Percentiles rank a stretch among this genome's conserved stretches.
Evolutionary conservation across 2,797 vertebrate genomes (phyloP).

Genomic region (Lophius americanus): DNA sequence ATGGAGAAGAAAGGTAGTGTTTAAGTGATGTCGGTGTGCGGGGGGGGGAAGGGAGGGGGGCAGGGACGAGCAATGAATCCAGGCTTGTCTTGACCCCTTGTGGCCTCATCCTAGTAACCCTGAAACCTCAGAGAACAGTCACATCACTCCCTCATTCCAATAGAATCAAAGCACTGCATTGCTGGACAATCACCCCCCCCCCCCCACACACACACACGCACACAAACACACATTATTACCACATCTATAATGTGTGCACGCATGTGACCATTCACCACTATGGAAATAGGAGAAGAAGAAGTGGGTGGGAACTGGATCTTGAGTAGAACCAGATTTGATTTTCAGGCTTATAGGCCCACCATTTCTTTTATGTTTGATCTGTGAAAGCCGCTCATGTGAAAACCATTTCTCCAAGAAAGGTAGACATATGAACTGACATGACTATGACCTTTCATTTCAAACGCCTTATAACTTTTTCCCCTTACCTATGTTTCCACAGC

Average conservation of each 20-base stretch:
- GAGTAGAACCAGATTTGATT: constrained; percentile 79
- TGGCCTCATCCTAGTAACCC: constrained; percentile 75
- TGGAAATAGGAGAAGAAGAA: constrained; percentile 73
- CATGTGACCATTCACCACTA: constrained; percentile 62
- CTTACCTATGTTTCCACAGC: constrained; percentile 57
- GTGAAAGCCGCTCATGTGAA: constrained; percentile 61
- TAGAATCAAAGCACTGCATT: constrained; percentile 69
- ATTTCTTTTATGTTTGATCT: constrained; percentile 56
- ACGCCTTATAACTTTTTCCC: constrained; percentile 60
- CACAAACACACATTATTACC: constrained; percentile 38
- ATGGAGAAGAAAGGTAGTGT: constrained; percentile 62
- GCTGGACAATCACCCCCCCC: constrained; percentile 39
- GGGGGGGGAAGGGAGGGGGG: constrained; percentile 3
- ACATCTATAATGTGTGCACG: constrained; percentile 61
- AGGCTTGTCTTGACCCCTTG: constrained; percentile 68
- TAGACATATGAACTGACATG: constrained; percentile 51
- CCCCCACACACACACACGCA: constrained; percentile 27
- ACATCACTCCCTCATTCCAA: constrained; percentile 76
- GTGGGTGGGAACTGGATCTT: constrained; percentile 62
- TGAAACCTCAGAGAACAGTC: constrained; percentile 73
- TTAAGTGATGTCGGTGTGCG: constrained; percentile 50
- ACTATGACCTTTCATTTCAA: constrained; percentile 56
- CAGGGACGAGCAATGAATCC: constrained; percentile 57
- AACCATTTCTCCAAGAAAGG: constrained; percentile 58
- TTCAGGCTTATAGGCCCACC: constrained; percentile 53